Conservation (phyloP, 2,888 invertebrate genomes). For the Thereva nobilitata region DNA sequence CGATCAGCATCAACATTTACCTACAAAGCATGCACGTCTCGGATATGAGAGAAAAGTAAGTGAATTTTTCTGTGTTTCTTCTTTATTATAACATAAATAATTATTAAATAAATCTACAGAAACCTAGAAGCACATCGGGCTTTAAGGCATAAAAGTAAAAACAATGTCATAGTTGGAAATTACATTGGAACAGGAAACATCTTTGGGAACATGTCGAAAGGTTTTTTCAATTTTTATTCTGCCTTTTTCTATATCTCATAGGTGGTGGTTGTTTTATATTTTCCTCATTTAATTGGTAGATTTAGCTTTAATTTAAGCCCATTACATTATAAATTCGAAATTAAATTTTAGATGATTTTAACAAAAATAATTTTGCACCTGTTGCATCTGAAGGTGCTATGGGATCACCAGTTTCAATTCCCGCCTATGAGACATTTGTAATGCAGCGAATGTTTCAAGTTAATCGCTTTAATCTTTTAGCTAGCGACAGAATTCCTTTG, state of each 20-base stretch:
- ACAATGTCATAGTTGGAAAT: conserved; percentile 79
- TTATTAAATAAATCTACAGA: conserved; percentile 5
- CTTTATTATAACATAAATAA: neutral
- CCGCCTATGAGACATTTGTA: conserved; percentile 72
- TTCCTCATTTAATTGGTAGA: neutral
- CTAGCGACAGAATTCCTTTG: conserved; percentile 84
- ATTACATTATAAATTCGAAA: neutral
- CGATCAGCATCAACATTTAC: conserved; percentile 57
- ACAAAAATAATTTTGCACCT: conserved; percentile 79
- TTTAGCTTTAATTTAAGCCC: neutral
- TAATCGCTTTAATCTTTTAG: conserved; percentile 86
- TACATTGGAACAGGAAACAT: conserved; percentile 82
- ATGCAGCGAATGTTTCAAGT: conserved; percentile 81
- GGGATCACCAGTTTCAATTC: conserved; percentile 78
- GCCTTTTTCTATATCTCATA: conserved; percentile 5
- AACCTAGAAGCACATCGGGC: conserved; percentile 32
- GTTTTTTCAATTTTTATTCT: conserved; percentile 50
- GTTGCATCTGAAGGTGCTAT: conserved; percentile 74
- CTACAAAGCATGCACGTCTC: conserved; percentile 51
- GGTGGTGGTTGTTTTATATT: conserved; percentile 11
- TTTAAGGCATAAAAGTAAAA: conserved; percentile 40
- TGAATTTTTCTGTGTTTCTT: neutral
- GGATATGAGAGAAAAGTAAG: conserved; percentile 21
- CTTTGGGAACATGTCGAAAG: conserved; percentile 78
- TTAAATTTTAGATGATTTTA: conserved; percentile 57